These are phyloP conservation scores for Papilio glaucus DNA, from an alignment of 1,140 invertebrate genomes.

Conservation along the genomic window DNA sequence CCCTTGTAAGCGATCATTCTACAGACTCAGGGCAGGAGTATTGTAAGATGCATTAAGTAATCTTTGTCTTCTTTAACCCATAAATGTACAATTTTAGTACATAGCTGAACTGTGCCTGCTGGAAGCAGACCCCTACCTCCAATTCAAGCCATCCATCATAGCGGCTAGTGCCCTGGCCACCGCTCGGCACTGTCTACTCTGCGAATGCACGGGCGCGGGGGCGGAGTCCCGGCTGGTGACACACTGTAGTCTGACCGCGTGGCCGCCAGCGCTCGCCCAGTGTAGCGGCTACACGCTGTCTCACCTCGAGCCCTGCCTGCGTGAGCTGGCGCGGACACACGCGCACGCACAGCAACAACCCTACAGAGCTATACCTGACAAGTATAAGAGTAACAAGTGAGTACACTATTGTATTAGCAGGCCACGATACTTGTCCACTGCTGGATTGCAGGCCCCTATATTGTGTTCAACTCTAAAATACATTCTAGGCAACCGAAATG, in stretches of 20 bases:
- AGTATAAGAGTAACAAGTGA: conserved; percentile 91
- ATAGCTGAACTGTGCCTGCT: conserved; percentile 93
- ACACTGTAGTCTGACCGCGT: conserved; percentile 86
- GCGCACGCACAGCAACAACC: conserved; percentile 85
- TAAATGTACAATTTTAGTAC: conserved; percentile 85
- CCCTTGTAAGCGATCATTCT: too few species aligned
- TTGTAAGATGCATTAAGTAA: too few species aligned
- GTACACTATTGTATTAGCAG: too few species aligned
- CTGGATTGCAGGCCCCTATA: too few species aligned
- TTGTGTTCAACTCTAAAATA: too few species aligned
- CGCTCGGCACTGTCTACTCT: conserved; percentile 86
- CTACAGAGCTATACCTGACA: conserved; percentile 93
- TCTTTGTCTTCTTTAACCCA: too few species aligned
- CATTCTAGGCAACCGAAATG: too few species aligned
- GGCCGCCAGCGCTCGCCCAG: conserved; percentile 85
- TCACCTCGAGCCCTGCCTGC: conserved; percentile 88
- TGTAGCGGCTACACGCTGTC: conserved; percentile 88
- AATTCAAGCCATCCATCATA: conserved; percentile 92
- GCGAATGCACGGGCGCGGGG: conserved; percentile 45
- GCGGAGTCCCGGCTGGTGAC: conserved; percentile 38
- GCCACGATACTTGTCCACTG: too few species aligned
- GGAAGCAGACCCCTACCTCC: conserved; percentile 93
- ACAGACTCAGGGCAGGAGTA: too few species aligned
- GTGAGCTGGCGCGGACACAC: conserved; percentile 88
- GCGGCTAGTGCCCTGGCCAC: conserved; percentile 92